Base-by-base conservation (phyloP, 2,797 vertebrate species). In the Selene dorsalis region DNA sequence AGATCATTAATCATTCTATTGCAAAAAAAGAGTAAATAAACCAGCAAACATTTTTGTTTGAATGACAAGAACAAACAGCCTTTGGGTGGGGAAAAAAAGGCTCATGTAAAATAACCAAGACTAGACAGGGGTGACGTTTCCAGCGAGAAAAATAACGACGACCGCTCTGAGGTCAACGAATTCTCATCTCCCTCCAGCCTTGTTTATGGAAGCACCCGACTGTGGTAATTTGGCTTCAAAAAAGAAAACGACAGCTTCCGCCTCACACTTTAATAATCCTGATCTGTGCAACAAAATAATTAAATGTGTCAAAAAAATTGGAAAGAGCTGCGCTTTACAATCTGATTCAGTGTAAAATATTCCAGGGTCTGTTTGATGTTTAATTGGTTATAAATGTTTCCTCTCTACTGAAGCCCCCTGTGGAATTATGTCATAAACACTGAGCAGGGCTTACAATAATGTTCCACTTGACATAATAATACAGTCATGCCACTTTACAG, bases 381-480 rank as follows among this genome's bases (percentile, higher is more conserved):
- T 64, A 69, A 62, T 63, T 84, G 83, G 47, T 80, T 69, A 61
- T 78, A 84, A 87, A 58, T 20, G 52, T 91, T 92, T 80, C 84
- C 84, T 68, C 73, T 79, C 52, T 64, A 73, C 75, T 73, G 20
- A 80, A 62, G 26, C 41, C 68, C 77, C 45, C 56, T 61, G 60
- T 83, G 78, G 82, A 85, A 93, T 92, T 87, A 88, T 86, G 82
- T 93, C 89, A 91, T 86, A 90, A 92, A 92, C 84, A 90, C 57
- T 74, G 45, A 85, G 59, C 80, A 86, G 91, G 75, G 77, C 56
- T 85, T 77, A 59, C 68, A 79, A 80, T 86, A 76, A 89, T 86
- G 80, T 90, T 93, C 86, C 89, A 91, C 71, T 86, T 89, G 80
- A 91, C 88, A 91, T 90, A 87, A 83, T 68, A 89, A 91, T 92